Evolutionary conservation across 2,113 vertebrate genomes (phyloP).

Genomic region (Struthio camelus): DNA sequence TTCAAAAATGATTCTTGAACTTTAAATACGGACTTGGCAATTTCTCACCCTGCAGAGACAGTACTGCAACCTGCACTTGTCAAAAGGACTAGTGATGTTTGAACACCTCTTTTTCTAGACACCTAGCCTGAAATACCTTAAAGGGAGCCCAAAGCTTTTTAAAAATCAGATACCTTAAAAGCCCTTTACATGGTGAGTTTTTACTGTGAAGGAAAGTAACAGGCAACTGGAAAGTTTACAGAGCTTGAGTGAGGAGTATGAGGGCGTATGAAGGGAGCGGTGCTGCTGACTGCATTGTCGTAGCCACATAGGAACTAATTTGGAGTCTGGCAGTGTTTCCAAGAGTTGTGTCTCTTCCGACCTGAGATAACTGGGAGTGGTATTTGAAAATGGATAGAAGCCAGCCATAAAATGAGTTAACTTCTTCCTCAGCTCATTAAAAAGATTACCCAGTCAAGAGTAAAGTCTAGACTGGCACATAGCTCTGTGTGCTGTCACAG

Average conservation of each 20-base stretch:
- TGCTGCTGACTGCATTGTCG: background rate
- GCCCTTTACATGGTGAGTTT: background rate
- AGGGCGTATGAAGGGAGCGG: background rate
- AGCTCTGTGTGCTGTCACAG: background rate
- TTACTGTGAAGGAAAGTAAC: background rate
- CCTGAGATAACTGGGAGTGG: background rate
- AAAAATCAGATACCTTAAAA: background rate
- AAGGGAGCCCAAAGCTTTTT: background rate
- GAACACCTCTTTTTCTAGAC: background rate
- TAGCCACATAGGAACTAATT: background rate
- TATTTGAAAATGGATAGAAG: background rate
- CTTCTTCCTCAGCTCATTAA: conserved; percentile 12
- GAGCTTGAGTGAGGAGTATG: background rate
- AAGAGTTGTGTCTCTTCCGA: background rate
- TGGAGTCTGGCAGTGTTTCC: background rate
- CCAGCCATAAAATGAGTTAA: background rate
- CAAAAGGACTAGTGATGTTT: background rate
- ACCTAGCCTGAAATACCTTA: background rate
- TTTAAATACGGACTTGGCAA: background rate
- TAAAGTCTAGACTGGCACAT: background rate
- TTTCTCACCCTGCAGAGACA: background rate
- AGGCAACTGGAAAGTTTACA: background rate
- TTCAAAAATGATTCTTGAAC: background rate
- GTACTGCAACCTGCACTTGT: background rate
- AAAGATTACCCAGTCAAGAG: background rate